Base-by-base conservation (phyloP, 2,113 vertebrate species). In the Onychostoma macrolepis region DNA sequence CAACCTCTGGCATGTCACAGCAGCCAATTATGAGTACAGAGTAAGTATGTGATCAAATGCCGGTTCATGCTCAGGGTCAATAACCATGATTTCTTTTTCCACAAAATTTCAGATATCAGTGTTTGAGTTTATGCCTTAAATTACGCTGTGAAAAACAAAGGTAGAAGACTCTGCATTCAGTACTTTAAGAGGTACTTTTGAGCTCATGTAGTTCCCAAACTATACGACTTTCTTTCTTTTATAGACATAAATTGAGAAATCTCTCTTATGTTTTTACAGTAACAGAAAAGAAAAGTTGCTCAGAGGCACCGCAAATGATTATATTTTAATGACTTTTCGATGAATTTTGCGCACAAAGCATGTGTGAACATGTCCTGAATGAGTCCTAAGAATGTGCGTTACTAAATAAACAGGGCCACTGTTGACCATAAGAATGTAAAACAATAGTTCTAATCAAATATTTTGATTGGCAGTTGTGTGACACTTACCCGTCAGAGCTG, bases 401-500 rank as follows among this genome's bases (percentile, higher is more conserved):
- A 26, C 21, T 74, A 21, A 72, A 45, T 53, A 13, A 24, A 79
- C 50, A 6, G 45, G 26, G 9, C 17, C 19, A 12, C 28, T 80
- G 36, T 41, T 63, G 33, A 61, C 11, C 12, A n/a, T 4, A 65
- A 26, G 9, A 19, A 45, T 28, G 28, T 71, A 50, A 50, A 48
- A 50, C 36, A 33, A 41, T 30, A 67, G 26, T 56, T 56, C 13
- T 84, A 56, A 74, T 84, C 4, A 8, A 33, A 19, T 78, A 38
- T 7, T 41, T 33, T 71, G 26, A 48, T 89, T 87, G 85, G 83
- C 92, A 99, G 98, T 95, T 99, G 17, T 99, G 98, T 92, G 98
- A 99, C 48, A 97, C 98, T 0, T 99, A 99, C 88, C 97, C 98
- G 0, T 95, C 96, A 0, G 96, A 99, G 85, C 91, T 99, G 80